Evolutionary conservation across 1,140 invertebrate genomes (phyloP).

Genomic region (Drosophila nebulosa): DNA sequence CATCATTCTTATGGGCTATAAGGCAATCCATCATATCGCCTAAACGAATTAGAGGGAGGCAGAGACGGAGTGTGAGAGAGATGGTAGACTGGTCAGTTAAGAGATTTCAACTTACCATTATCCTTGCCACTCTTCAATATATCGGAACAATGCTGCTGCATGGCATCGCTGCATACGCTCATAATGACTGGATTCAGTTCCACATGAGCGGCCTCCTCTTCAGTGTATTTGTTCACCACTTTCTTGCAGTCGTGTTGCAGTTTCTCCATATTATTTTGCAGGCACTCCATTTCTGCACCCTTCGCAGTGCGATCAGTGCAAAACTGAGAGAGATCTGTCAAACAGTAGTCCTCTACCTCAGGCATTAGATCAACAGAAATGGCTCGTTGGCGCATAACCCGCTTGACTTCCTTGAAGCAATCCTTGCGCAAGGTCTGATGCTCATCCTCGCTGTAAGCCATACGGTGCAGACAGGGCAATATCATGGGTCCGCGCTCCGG

Average conservation of each 20-base stretch:
- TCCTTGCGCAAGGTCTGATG: slow-evolving; percentile 84
- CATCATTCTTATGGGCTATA: slow-evolving; percentile 95
- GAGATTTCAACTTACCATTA: slow-evolving; percentile 81
- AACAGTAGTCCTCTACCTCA: slow-evolving; percentile 94
- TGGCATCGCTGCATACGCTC: slow-evolving; percentile 90
- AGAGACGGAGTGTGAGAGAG: neutral
- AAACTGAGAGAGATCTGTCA: slow-evolving; percentile 90
- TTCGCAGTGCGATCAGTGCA: slow-evolving; percentile 92
- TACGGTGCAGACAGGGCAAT: slow-evolving; percentile 95
- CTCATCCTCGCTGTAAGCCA: slow-evolving; percentile 89
- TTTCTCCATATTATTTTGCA: slow-evolving; percentile 94
- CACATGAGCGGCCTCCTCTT: slow-evolving; percentile 92
- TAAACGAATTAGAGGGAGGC: slow-evolving; percentile 6
- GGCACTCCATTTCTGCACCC: slow-evolving; percentile 94
- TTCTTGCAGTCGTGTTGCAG: slow-evolving; percentile 79
- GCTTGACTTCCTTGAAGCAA: slow-evolving; percentile 89
- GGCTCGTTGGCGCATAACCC: slow-evolving; percentile 96
- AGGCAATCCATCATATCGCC: slow-evolving; percentile 96
- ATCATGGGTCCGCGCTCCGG: slow-evolving; percentile 89
- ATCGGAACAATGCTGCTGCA: slow-evolving; percentile 90
- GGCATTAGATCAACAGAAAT: slow-evolving; percentile 95
- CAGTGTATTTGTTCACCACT: slow-evolving; percentile 93
- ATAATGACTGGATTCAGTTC: slow-evolving; percentile 93
- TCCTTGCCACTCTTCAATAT: slow-evolving; percentile 87
- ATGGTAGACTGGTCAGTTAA: neutral